Evolutionary conservation across 2,113 vertebrate genomes (phyloP).

Genomic region (Hippopotamus amphibius): DNA sequence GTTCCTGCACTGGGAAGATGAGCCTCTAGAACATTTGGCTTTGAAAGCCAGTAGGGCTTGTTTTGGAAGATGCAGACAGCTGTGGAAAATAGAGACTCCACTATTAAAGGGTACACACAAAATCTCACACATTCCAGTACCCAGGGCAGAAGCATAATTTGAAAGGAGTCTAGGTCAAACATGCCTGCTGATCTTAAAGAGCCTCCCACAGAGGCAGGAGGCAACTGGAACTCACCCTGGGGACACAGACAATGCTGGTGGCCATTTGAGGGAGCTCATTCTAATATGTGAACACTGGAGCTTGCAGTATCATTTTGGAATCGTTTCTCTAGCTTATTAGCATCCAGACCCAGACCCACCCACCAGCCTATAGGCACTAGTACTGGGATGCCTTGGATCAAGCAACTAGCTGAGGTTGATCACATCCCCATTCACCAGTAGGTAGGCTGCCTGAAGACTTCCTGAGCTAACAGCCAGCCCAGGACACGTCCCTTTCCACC

Average conservation of each 20-base stretch:
- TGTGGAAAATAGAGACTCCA: neutral
- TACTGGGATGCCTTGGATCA: neutral
- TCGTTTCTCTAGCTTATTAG: accelerated
- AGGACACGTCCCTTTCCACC: neutral
- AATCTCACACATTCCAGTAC: neutral
- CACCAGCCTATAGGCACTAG: neutral
- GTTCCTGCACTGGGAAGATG: neutral
- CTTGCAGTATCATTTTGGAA: neutral
- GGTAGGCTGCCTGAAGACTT: neutral
- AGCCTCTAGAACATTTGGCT: neutral
- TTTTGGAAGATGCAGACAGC: neutral
- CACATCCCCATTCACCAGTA: neutral
- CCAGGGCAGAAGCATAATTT: neutral
- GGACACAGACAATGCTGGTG: neutral
- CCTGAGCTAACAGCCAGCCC: neutral
- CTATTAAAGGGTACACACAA: neutral
- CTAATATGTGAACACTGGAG: neutral
- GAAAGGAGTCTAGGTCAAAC: neutral
- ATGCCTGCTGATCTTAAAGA: neutral
- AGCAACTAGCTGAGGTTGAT: neutral
- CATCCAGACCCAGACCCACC: neutral
- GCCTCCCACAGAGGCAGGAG: neutral
- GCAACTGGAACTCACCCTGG: neutral
- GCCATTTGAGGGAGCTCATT: neutral
- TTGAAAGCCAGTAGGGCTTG: neutral